Evolutionary conservation across 2,797 vertebrate genomes (phyloP).

Genomic region (Myotis pilosus): DNA sequence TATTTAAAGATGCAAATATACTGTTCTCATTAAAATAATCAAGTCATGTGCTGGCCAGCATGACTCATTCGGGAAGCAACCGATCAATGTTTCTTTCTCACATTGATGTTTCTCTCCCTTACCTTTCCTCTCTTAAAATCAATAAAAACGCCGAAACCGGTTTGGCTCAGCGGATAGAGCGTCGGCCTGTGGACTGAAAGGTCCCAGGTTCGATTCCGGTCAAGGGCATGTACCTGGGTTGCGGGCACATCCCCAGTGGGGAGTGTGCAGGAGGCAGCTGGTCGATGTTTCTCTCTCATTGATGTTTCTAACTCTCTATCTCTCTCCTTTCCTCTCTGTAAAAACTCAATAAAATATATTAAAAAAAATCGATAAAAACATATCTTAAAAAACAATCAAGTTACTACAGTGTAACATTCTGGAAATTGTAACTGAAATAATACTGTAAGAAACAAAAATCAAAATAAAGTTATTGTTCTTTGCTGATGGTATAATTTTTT

Average conservation of each 20-base stretch:
- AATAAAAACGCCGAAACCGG: too few species aligned
- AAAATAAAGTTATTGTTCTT: background rate
- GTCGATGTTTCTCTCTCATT: too few species aligned
- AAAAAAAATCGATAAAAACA: background rate
- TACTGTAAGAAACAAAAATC: background rate
- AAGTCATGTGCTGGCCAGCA: background rate
- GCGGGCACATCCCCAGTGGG: too few species aligned
- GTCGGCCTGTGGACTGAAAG: too few species aligned
- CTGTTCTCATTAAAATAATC: slow-evolving; percentile 27
- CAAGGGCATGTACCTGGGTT: too few species aligned
- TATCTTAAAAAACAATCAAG: background rate
- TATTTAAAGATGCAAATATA: slow-evolving; percentile 13
- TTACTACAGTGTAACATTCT: background rate
- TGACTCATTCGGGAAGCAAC: background rate
- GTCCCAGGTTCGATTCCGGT: too few species aligned
- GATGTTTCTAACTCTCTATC: too few species aligned
- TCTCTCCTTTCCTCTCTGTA: background rate
- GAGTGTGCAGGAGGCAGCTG: too few species aligned
- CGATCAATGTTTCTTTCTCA: background rate
- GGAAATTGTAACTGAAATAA: slow-evolving; percentile 25
- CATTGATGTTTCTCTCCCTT: background rate
- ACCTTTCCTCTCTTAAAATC: background rate
- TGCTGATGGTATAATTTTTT: background rate
- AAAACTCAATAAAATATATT: too few species aligned
- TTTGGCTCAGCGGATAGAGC: too few species aligned